Base-by-base conservation (phyloP, 2,797 vertebrate genomes). In the Urosaurus nigricauda region DNA sequence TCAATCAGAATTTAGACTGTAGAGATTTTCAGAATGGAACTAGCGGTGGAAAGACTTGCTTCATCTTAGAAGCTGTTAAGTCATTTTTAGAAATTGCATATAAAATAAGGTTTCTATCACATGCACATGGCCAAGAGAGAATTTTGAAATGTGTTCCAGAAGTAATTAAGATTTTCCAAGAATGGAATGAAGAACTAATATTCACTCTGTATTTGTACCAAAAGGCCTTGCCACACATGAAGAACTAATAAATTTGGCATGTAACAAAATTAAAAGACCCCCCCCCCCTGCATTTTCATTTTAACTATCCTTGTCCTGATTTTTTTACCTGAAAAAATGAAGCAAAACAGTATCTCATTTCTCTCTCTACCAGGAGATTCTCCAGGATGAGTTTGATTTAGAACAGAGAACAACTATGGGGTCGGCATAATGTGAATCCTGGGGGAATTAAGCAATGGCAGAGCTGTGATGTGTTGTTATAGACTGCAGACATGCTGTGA, bases 241-340 rank as follows among this genome's bases (percentile, higher is more conserved):
- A n/a, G 0, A 91, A 90, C 29, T 35, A 77, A 78, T 73, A 89
- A 88, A 90, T 84, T 79, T 1, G 0, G 89, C 29, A 74, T 73
- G 90, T 79, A 85, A 1, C 24, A 51, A 85, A 60, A 40, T 84
- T 86, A 92, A 40, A 73, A 89, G 80, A 80, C 29, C 7, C 6
- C 19, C 26, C 24, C 26, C 40, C 11, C 40, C 21, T 91, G 63
- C 83, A 90, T 75, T 81, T 91, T 6, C 26, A 74, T 81, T 82
- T 58, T 51, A 40, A 92, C 77, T 94, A 89, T 86, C 75, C 43
- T 19, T 88, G 0, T 37, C n/a, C 35, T 80, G 77, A 83, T 83
- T 86, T 83, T 86, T 93, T 90, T 89, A 79, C 71, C 47, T 75
- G 2, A 74, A 68, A n/a, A 4, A 68, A 35, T 24, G 1, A 87